A percentile compares a stretch with the other conserved stretches of the same genome.
Evolutionary conservation across 2,888 invertebrate species (phyloP).

Genomic region (Sphaerophoria rueppellii): DNA sequence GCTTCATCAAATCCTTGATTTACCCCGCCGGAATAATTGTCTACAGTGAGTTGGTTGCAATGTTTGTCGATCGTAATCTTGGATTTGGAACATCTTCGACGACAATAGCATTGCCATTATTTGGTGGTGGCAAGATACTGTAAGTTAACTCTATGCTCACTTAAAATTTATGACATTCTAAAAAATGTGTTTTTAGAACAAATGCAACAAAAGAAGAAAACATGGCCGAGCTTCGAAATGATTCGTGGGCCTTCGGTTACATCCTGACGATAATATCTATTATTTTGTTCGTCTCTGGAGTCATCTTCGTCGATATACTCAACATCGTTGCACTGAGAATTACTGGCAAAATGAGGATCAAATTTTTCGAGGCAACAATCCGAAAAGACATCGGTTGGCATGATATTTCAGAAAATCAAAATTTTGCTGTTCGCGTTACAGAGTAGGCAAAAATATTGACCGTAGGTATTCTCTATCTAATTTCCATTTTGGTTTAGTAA

Average conservation of each 20-base stretch:
- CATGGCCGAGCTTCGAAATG: conserved; percentile 84
- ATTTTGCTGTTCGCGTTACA: conserved; percentile 88
- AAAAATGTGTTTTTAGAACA: conserved; percentile 76
- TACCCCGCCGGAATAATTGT: conserved; percentile 86
- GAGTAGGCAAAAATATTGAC: conserved; percentile 84
- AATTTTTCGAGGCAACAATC: conserved; percentile 85
- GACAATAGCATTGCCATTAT: conserved; percentile 84
- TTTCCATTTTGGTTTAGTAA: conserved; percentile 83
- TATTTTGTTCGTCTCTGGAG: conserved; percentile 85
- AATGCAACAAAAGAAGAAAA: conserved; percentile 84
- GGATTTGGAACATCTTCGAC: conserved; percentile 84
- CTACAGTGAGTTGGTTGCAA: conserved; percentile 87
- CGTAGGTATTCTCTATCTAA: not conserved
- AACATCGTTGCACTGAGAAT: conserved; percentile 86
- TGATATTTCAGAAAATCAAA: conserved; percentile 87
- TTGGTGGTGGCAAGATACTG: conserved; percentile 86
- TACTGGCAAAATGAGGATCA: conserved; percentile 84
- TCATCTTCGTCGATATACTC: conserved; percentile 86
- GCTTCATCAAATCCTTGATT: conserved; percentile 84
- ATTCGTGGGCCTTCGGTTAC: conserved; percentile 86
- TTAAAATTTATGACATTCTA: not conserved
- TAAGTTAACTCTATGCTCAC: conserved; percentile 70
- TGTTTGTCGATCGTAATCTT: conserved; percentile 86
- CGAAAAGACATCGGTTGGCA: conserved; percentile 89
- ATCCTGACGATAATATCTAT: conserved; percentile 84